phyloP scores from a whole-genome alignment of 2,797 vertebrate species.

The Psittacula echo region DNA sequence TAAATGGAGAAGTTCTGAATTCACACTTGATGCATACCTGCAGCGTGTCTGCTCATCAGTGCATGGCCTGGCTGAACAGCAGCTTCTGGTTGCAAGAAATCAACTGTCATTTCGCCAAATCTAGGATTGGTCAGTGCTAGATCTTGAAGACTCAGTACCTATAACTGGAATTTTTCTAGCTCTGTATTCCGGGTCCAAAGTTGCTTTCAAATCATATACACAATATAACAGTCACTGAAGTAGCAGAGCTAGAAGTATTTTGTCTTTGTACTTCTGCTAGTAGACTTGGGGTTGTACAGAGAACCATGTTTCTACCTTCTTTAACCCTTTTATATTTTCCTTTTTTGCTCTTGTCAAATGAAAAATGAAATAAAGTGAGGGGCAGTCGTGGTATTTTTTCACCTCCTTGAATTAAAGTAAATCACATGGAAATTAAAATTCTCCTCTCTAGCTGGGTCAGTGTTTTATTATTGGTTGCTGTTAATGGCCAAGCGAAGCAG shows the following conservation, averaged over 20 bases:
- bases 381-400: rapidly evolving
- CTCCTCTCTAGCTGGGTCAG: neutral
- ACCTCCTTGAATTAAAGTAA: neutral
- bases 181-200: neutral
- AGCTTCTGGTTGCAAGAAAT: neutral
- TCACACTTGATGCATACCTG: neutral
- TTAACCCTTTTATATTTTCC: neutral
- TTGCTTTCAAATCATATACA: neutral
- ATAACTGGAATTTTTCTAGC: neutral
- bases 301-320: neutral
- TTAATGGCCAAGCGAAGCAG: neutral
- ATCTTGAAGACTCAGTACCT: neutral
- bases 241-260: neutral
- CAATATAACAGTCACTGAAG: neutral
- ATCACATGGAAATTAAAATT: neutral
- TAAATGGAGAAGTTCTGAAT: neutral
- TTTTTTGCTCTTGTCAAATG: neutral
- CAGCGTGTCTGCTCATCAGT: neutral
- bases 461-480: neutral
- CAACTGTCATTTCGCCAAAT: neutral
- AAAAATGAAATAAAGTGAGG: neutral
- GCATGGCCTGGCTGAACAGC: neutral
- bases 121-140: neutral
- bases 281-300: neutral
- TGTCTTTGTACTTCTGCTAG: neutral